A percentile compares a stretch with the other conserved stretches of the same genome.
These are phyloP conservation scores for Moxostoma hubbsi DNA, from an alignment of 2,797 vertebrate genomes.

Conservation along the genomic window DNA sequence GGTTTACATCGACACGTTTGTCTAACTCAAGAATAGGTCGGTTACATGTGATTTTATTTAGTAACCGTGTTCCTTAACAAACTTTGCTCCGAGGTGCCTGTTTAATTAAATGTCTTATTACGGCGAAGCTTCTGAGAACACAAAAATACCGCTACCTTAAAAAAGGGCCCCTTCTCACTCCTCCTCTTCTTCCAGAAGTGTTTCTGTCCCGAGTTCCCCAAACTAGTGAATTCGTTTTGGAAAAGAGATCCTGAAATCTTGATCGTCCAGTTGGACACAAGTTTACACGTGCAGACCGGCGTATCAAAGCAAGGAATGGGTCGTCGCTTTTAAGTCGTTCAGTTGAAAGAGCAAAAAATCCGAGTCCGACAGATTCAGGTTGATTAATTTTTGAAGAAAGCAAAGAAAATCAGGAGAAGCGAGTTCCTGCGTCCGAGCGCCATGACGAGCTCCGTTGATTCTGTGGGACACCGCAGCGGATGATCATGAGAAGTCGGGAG, in stretches of 20 bases:
- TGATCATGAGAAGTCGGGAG: slow-evolving; percentile 55
- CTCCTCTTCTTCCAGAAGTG: slow-evolving; percentile 57
- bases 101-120: not conserved
- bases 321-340: not conserved
- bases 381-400: slow-evolving; percentile 51
- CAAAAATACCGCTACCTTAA: slow-evolving; percentile 62
- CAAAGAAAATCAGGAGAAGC: slow-evolving; percentile 52
- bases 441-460: slow-evolving; percentile 69
- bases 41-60: not conserved
- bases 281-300: slow-evolving; percentile 12
- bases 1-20: slow-evolving; percentile 5
- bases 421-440: slow-evolving; percentile 68
- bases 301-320: not conserved
- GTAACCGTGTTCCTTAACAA: slow-evolving; percentile 4
- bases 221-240: slow-evolving; percentile 62
- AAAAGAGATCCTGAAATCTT: slow-evolving; percentile 32
- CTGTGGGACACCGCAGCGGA: slow-evolving; percentile 62
- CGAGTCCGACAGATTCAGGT: not conserved
- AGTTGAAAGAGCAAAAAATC: not conserved
- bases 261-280: slow-evolving; percentile 11
- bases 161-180: slow-evolving; percentile 57
- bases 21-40: not conserved
- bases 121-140: not conserved
- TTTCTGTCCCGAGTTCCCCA: slow-evolving; percentile 59
- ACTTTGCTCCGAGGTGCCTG: not conserved